Conservation (phyloP, 92 coral and sea anemone species). For the Palythoa caribaeorum region DNA sequence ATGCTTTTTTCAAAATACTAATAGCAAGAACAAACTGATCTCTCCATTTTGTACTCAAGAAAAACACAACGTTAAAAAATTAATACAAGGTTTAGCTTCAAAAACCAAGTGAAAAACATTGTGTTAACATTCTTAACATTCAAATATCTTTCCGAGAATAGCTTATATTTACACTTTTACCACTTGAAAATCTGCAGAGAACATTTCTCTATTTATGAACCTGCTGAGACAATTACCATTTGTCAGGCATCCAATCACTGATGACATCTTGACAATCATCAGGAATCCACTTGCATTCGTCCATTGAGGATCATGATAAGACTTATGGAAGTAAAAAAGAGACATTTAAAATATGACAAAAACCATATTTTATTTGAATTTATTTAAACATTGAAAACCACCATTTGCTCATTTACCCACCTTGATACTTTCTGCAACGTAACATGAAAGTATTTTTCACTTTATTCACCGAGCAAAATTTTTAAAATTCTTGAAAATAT, state of each 20-base stretch:
- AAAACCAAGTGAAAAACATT: too few species aligned
- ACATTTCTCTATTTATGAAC: neutral
- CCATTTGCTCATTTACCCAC: neutral
- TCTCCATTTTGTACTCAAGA: too few species aligned
- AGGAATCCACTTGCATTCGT: constrained; percentile 13
- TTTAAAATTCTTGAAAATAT: too few species aligned
- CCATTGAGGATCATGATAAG: constrained; percentile 25
- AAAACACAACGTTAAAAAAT: too few species aligned
- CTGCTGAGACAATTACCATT: constrained; percentile 31
- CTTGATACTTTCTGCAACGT: neutral
- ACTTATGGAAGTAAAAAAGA: constrained; percentile 37
- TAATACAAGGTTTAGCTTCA: too few species aligned
- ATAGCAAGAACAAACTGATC: too few species aligned
- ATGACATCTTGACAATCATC: constrained; percentile 11
- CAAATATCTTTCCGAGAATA: too few species aligned
- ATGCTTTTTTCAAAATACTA: too few species aligned
- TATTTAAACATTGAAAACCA: neutral
- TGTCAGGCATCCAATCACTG: constrained; percentile 17
- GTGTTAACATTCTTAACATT: too few species aligned
- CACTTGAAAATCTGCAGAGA: too few species aligned
- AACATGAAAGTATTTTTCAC: too few species aligned
- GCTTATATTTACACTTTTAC: too few species aligned
- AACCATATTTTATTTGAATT: neutral
- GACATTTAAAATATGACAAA: constrained; percentile 15
- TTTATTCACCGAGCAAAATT: neutral